phyloP scores from a whole-genome alignment of 2,113 vertebrate genomes.

The Ellobius talpinus region DNA sequence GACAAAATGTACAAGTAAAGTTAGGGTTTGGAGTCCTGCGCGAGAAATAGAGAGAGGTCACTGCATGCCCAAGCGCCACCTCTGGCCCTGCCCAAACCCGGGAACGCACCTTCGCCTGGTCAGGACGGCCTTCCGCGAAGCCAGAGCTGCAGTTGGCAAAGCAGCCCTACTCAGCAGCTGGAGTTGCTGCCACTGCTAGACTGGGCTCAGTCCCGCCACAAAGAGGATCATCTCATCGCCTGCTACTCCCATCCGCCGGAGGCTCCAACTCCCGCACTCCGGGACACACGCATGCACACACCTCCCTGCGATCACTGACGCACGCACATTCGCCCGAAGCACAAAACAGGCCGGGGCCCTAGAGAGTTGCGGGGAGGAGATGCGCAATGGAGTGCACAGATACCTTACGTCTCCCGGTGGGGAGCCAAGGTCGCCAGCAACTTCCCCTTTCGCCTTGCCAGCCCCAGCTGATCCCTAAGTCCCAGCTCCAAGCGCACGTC shows the following conservation, averaged over 20 bases:
- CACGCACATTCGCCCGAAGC: conserved; percentile 46
- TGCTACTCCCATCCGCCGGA: not conserved
- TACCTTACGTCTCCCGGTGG: not conserved
- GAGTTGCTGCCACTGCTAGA: not conserved
- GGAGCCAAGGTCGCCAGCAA: not conserved
- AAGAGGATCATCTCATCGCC: not conserved
- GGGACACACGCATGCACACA: conserved; percentile 25
- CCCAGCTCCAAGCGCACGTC: not conserved
- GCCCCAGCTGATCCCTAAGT: not conserved
- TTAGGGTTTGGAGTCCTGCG: conserved; percentile 13
- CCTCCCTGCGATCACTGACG: conserved; percentile 50
- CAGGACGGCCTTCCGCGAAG: not conserved
- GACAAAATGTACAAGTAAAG: conserved; percentile 14
- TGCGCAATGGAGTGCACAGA: not conserved
- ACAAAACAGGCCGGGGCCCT: conserved; percentile 61
- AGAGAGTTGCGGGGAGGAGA: conserved; percentile 27
- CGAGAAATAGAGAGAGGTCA: not conserved
- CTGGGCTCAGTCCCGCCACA: conserved; percentile 9
- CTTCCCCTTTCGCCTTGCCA: not conserved
- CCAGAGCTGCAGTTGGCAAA: not conserved
- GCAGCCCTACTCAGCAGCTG: not conserved
- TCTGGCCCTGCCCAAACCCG: not conserved
- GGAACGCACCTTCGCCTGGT: not conserved
- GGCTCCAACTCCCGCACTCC: conserved; percentile 23
- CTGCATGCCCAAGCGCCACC: not conserved